Conservation (phyloP, 2,797 vertebrate species). For the Macropus fuliginosus region DNA sequence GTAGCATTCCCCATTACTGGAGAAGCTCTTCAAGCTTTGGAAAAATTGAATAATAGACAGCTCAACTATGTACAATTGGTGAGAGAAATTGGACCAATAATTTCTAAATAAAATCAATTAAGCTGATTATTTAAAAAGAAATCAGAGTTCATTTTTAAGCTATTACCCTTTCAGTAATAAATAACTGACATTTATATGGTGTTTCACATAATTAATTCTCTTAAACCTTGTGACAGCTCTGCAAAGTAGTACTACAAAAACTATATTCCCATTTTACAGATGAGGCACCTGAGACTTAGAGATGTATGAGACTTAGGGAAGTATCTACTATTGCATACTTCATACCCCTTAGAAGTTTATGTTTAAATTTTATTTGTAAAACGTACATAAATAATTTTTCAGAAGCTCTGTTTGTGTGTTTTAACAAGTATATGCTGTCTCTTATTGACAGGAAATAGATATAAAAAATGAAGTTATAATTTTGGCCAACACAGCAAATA, state of each 20-base stretch:
- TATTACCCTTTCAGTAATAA: not conserved
- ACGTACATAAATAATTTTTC: conserved; percentile 11
- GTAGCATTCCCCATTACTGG: conserved; percentile 94
- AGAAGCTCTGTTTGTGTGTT: conserved; percentile 56
- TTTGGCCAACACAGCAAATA: conserved; percentile 92
- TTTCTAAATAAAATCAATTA: conserved; percentile 6
- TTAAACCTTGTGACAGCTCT: not conserved
- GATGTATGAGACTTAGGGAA: not conserved
- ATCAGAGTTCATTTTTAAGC: conserved; percentile 28
- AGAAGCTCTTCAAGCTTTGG: conserved; percentile 92
- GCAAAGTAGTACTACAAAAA: not conserved
- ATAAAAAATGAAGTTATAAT: conserved; percentile 93
- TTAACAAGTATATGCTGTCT: conserved; percentile 70
- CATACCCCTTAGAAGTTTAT: not conserved
- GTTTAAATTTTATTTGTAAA: not conserved
- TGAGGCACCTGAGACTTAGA: not conserved
- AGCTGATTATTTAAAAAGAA: not conserved
- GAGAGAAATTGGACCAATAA: conserved; percentile 77
- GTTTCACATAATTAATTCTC: not conserved
- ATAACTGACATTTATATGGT: not conserved
- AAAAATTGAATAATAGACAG: conserved; percentile 90
- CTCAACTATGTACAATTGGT: conserved; percentile 98
- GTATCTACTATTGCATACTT: not conserved
- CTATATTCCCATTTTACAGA: not conserved
- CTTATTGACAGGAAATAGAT: conserved; percentile 91